These are phyloP conservation scores for Ibycter americanus DNA, from an alignment of 2,797 vertebrate species.

Conservation along the genomic window DNA sequence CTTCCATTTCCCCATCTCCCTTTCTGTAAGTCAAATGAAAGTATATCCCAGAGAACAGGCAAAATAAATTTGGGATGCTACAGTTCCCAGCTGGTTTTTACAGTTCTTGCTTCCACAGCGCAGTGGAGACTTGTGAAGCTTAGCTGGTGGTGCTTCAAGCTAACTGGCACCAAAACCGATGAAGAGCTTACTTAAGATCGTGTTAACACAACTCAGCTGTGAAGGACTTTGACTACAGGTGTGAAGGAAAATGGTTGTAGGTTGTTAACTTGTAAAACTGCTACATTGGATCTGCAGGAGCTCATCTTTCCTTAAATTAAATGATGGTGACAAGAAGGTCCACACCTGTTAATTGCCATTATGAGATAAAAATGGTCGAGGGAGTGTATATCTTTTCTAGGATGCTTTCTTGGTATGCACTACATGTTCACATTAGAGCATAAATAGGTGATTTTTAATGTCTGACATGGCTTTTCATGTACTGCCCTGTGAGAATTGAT, in stretches of 20 bases:
- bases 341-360: background rate
- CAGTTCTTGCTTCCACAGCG: background rate
- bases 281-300: background rate
- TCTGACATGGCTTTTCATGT: background rate
- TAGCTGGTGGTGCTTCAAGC: background rate
- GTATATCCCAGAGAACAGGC: rapidly evolving
- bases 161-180: background rate
- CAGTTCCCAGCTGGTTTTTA: background rate
- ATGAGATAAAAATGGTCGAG: background rate
- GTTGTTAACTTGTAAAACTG: background rate
- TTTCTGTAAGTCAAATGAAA: background rate
- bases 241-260: background rate
- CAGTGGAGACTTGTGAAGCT: background rate
- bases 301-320: background rate
- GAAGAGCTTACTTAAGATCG: background rate
- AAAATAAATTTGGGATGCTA: background rate
- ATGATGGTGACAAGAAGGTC: background rate
- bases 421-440: background rate
- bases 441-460: background rate
- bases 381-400: background rate
- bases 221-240: background rate
- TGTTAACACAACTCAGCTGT: background rate
- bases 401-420: background rate
- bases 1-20: background rate
- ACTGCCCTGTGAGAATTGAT: background rate